Percentiles rank a stretch among this genome's conserved stretches.
Evolutionary conservation across 2,113 vertebrate genomes (phyloP).

Genomic region (Desmodus rotundus): DNA sequence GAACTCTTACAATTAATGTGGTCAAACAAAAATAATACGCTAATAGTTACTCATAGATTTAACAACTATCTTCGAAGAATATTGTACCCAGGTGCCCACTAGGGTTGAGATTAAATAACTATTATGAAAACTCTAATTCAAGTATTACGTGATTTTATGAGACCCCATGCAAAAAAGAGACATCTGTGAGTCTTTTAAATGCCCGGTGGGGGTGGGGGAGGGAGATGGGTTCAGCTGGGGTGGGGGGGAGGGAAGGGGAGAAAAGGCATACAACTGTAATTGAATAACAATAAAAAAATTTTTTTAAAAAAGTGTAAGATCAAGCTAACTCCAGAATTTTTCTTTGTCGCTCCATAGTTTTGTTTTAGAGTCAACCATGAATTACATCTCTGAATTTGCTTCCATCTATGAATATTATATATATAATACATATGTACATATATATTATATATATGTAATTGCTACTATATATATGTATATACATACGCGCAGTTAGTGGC

Average conservation of each 20-base stretch:
- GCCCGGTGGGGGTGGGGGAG: no score
- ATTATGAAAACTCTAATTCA: not conserved
- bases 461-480: not conserved
- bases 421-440: not conserved
- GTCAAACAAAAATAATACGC: not conserved
- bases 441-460: not conserved
- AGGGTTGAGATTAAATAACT: not conserved
- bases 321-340: not conserved
- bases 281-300: no score
- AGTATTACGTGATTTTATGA: not conserved
- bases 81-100: not conserved
- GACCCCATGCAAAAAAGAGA: not conserved
- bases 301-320: not conserved
- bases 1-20: not conserved
- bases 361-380: not conserved
- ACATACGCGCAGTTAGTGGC: not conserved
- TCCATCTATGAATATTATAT: not conserved
- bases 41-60: not conserved
- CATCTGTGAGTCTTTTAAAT: not conserved
- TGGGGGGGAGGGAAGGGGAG: no score
- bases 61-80: not conserved
- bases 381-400: not conserved
- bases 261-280: no score
- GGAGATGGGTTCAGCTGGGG: no score
- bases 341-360: not conserved